Evolutionary conservation across 2,113 vertebrate species (phyloP).

Genomic region (Myiagra hebetior): DNA sequence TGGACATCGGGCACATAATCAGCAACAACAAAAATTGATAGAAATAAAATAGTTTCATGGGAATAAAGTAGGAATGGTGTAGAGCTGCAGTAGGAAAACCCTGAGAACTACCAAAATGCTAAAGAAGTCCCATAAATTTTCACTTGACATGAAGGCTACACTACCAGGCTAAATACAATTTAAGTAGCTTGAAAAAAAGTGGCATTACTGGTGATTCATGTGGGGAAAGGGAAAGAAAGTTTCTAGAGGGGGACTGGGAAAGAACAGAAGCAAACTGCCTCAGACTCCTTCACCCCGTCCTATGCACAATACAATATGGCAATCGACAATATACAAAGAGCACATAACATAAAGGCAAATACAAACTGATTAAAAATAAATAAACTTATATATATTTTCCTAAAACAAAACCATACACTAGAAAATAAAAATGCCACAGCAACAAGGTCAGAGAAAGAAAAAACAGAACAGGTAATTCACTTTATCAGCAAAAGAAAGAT

Average conservation of each 20-base stretch:
- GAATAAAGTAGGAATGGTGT: conserved; percentile 4
- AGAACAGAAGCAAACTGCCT: neutral
- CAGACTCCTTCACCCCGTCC: neutral
- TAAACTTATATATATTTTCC: neutral
- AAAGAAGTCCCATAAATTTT: neutral
- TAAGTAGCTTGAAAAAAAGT: neutral
- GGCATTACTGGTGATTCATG: neutral
- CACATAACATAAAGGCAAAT: conserved; percentile 60
- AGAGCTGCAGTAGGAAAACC: neutral
- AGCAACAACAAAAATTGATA: neutral
- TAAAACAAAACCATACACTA: conserved; percentile 47
- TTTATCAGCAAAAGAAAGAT: conserved; percentile 76
- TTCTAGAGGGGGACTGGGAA: neutral
- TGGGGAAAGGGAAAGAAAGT: neutral
- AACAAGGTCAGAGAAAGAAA: conserved; percentile 59
- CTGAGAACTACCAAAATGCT: neutral
- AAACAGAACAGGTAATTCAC: conserved; percentile 64
- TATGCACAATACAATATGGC: conserved; percentile 65
- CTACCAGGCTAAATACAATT: neutral
- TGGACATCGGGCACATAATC: neutral
- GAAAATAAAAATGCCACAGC: conserved; percentile 64
- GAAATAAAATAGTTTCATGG: neutral
- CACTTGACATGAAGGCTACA: neutral
- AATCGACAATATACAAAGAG: conserved; percentile 43
- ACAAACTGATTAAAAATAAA: conserved; percentile 37